Conservation (phyloP, 2,888 invertebrate species). For the Ischnura elegans region DNA sequence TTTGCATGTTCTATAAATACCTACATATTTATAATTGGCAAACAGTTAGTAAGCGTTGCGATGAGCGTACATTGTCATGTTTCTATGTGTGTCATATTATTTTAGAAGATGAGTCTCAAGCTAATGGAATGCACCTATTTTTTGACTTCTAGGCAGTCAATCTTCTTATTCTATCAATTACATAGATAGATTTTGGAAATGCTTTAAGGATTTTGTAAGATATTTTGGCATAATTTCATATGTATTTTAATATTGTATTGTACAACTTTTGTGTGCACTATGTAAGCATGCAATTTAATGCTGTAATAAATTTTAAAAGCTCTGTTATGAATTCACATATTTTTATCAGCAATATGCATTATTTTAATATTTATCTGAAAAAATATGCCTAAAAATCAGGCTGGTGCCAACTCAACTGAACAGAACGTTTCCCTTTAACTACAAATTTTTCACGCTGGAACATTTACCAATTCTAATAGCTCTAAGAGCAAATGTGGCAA, state of each 20-base stretch:
- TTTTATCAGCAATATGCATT: neutral
- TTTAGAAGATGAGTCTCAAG: neutral
- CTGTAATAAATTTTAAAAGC: neutral
- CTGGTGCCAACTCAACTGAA: too few relatives aligned
- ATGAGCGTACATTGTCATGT: neutral
- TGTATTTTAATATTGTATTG: neutral
- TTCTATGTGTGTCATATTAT: neutral
- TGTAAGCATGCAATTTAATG: neutral
- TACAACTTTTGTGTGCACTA: neutral
- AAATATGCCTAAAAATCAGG: too few relatives aligned
- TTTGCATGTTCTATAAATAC: neutral
- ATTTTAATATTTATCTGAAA: too few relatives aligned
- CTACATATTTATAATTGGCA: neutral
- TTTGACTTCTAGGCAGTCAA: neutral
- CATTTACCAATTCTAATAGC: too few relatives aligned
- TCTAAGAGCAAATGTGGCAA: too few relatives aligned
- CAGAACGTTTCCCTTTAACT: too few relatives aligned
- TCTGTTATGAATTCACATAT: neutral
- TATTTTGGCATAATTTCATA: slow-evolving; percentile 9
- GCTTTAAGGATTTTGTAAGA: slow-evolving; percentile 24
- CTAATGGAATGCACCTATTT: neutral
- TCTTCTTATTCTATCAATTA: slow-evolving; percentile 7
- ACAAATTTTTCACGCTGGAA: too few relatives aligned
- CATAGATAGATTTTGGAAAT: slow-evolving; percentile 20
- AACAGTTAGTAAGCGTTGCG: neutral